A percentile compares a stretch with the other conserved stretches of the same genome.
These are phyloP conservation scores for Monochamus saltuarius DNA, from an alignment of 1,140 invertebrate genomes.

Conservation along the genomic window DNA sequence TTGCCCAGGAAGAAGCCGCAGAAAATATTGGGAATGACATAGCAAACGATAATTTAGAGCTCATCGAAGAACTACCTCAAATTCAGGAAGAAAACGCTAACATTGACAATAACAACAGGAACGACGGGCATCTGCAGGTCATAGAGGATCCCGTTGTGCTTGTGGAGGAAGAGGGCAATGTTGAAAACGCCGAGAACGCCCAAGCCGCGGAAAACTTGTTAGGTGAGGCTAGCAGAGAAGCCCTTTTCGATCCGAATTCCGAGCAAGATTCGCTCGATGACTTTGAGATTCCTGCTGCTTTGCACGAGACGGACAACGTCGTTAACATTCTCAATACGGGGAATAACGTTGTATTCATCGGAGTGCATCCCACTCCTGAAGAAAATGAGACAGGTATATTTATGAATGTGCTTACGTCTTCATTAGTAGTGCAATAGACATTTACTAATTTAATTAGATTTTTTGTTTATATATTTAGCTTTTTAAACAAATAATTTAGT, in stretches of 20 bases:
- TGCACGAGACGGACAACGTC: slow-evolving; percentile 19
- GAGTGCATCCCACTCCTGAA: slow-evolving; percentile 7
- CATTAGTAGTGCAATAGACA: too few relatives aligned
- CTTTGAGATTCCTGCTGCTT: slow-evolving; percentile 31
- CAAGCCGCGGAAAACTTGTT: slow-evolving; percentile 15
- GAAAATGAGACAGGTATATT: too few relatives aligned
- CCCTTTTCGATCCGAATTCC: slow-evolving; percentile 45
- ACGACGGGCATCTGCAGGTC: slow-evolving; percentile 36
- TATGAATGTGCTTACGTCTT: too few relatives aligned
- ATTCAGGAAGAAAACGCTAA: slow-evolving; percentile 22
- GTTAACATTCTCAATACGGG: slow-evolving; percentile 4
- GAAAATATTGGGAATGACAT: slow-evolving; percentile 28
- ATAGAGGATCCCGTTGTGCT: slow-evolving; percentile 13
- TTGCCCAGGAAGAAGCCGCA: slow-evolving; percentile 30
- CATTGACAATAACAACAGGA: slow-evolving; percentile 35
- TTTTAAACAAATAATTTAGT: too few relatives aligned
- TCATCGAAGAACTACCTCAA: slow-evolving; percentile 16
- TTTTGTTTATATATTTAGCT: too few relatives aligned
- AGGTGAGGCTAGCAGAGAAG: slow-evolving; percentile 41
- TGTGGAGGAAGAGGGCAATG: neutral
- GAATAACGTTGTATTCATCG: slow-evolving; percentile 22
- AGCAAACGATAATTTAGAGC: slow-evolving; percentile 26
- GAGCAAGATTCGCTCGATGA: slow-evolving; percentile 43
- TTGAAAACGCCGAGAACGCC: neutral
- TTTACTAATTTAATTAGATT: too few relatives aligned